Evolutionary conservation across 2,113 vertebrate genomes (phyloP), one percentile per base, ranked within the genome.

Genomic region (Onychostoma macrolepis): DNA sequence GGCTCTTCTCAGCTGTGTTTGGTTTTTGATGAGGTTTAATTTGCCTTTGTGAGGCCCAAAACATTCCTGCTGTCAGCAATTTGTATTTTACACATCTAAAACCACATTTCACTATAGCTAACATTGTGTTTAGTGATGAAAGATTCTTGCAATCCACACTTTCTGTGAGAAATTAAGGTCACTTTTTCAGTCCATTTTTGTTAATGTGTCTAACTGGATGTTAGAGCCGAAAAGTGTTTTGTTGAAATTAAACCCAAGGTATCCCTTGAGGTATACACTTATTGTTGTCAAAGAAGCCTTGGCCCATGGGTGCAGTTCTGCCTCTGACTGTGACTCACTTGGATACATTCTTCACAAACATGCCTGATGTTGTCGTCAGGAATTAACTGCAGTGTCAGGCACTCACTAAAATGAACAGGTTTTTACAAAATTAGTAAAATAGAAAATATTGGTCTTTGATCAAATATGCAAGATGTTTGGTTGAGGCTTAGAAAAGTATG

Each of bases 271-370:
- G 58, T 45, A 28, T 65, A 65, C 58, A 67, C 41, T 45, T 38
- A 45, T 71, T 83, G 79, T 81, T 65, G 63, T 50, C 43, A 50
- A 13, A 71, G 63, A 36, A 83, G 80, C 28, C 3, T 9, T 33
- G 15, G 6, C 63, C 81, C 81, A 83, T 50, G 43, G 81, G 63
- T 83, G 65, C 43, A 33, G 41, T 83, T 71, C 43, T 71, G 12
- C 43, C 28, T 83, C 19, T 83, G 61, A n/a, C n/a, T 50, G 63
- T 83, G 81, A 69, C 43, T 83, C 81, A 83, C 81, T 71, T 83
- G 63, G 63, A 50, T 11, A n/a, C 11, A 67, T 82, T 71, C 63
- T 83, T 71, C 43, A 36, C 65, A 83, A 83, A 69, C 28, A 53
- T 26, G 58, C 38, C 56, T 41, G 53, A 28, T 81, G 33, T 61